These are phyloP conservation scores for Cavia aperea DNA, from an alignment of 2,113 vertebrate genomes.

Conservation along the genomic window DNA sequence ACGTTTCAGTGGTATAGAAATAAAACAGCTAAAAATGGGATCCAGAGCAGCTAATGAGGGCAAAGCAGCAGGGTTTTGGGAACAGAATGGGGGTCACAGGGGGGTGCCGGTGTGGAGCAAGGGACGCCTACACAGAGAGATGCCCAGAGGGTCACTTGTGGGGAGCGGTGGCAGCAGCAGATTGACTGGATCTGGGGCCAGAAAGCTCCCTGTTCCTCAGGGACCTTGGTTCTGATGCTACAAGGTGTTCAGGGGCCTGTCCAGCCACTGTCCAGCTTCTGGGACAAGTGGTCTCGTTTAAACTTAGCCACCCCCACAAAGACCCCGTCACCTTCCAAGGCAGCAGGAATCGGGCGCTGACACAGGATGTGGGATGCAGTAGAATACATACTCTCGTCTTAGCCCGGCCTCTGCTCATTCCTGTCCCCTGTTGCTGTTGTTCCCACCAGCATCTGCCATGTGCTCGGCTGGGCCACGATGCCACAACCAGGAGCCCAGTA, in stretches of 20 bases:
- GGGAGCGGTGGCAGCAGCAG: not conserved
- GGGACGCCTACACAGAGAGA: not conserved
- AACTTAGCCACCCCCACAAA: not conserved
- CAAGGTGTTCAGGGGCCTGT: not conserved
- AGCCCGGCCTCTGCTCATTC: accelerated
- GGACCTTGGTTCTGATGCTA: not conserved
- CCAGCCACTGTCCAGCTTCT: accelerated
- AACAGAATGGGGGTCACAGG: accelerated
- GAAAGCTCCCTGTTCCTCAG: not conserved
- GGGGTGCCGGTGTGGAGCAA: accelerated
- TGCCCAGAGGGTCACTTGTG: not conserved
- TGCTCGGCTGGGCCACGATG: not conserved
- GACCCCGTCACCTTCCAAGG: no score
- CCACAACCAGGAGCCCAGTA: accelerated
- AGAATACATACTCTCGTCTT: accelerated
- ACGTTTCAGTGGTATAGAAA: not conserved
- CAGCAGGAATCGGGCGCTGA: not conserved
- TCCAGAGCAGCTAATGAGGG: not conserved
- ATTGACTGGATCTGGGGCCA: not conserved
- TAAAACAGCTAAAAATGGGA: not conserved
- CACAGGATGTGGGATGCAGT: accelerated
- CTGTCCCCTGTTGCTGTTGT: accelerated
- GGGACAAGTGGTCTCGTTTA: not conserved
- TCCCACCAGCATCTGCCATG: accelerated
- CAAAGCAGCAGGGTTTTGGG: not conserved